phyloP scores from a whole-genome alignment of 2,888 invertebrate species.

The Apodemia zela region DNA sequence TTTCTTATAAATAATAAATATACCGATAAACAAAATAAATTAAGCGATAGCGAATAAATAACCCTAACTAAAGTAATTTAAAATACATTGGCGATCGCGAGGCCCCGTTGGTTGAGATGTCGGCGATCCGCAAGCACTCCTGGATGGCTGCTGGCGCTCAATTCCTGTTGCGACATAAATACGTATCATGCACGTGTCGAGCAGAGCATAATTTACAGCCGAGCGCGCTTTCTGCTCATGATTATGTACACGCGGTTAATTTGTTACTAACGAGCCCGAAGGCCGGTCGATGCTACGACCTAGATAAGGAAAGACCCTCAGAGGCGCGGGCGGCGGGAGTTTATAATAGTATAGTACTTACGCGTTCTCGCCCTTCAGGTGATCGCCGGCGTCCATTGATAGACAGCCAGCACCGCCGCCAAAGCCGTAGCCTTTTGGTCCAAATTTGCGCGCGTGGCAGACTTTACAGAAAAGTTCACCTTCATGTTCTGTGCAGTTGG shows the following conservation, averaged over 20 bases:
- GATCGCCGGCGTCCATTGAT: slow-evolving; percentile 96
- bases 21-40: slow-evolving; percentile 77
- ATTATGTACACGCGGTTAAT: slow-evolving; percentile 80
- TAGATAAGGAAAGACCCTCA: slow-evolving; percentile 81
- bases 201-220: slow-evolving; percentile 76
- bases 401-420: slow-evolving; percentile 98
- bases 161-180: slow-evolving; percentile 81
- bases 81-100: slow-evolving; percentile 74
- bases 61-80: slow-evolving; percentile 76
- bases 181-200: slow-evolving; percentile 80
- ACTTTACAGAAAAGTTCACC: slow-evolving; percentile 97
- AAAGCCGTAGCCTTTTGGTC: slow-evolving; percentile 98
- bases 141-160: slow-evolving; percentile 67
- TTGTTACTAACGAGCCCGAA: slow-evolving; percentile 75
- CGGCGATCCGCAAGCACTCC: slow-evolving; percentile 69
- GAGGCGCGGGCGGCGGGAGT: slow-evolving; percentile 77
- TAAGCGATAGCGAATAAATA: slow-evolving; percentile 79
- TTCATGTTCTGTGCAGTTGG: slow-evolving; percentile 98
- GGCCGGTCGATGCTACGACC: slow-evolving; percentile 67
- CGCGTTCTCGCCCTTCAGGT: slow-evolving; percentile 87
- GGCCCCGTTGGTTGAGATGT: slow-evolving; percentile 71
- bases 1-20: slow-evolving; percentile 69
- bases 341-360: slow-evolving; percentile 79
- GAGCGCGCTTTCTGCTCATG: slow-evolving; percentile 75
- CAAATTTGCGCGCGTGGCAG: slow-evolving; percentile 98